Base-by-base conservation (phyloP, 1,140 invertebrate species). In the Drosophila jambulina region DNA sequence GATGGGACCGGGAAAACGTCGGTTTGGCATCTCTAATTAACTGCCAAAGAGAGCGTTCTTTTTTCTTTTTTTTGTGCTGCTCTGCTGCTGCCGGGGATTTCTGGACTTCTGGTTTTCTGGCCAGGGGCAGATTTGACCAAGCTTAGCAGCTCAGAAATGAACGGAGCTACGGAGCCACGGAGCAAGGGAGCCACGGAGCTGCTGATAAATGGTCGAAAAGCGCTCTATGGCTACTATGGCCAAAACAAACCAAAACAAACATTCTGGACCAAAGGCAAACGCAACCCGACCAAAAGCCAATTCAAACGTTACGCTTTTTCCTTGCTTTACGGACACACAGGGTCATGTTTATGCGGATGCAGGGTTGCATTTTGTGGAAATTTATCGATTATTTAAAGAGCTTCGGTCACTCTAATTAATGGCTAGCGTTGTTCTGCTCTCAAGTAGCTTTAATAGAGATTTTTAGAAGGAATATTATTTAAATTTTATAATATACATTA, bases 191-290 rank as follows among this genome's bases (percentile, higher is more conserved):
- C 38, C 1, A 9, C 1, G n/a, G n/a, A 75, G 58, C 59, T 19
- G 57, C 75, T 83, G 80, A 76, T 83, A 83, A 75, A 80, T 83
- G 49, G 64, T 75, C 60, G 51, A 42, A 81, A 69, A 61, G 60
- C 57, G 34, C 57, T 32, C 48, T 64, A 53, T 76, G 38, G 43
- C 46, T 23, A 48, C 48, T 8, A 51, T 19, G 54, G 48, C 63
- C 36, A 67, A 64, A 64, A 46, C 51, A 38, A 75, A 51, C 53
- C 67, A 42, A 59, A 62, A 36, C 34, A 46, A 60, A 48, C n/a
- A 63, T 58, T 75, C 58, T 29, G 13, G 9, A 46, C 53, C 32
- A 43, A 38, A 40, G 53, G 40, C 38, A 61, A 62, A 60, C 32
- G 43, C 67, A 74, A 53, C 29, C 36, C 64, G 17, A 57, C 75